These are phyloP conservation scores for Volucella inflata DNA, from an alignment of 2,888 invertebrate genomes.

Conservation along the genomic window DNA sequence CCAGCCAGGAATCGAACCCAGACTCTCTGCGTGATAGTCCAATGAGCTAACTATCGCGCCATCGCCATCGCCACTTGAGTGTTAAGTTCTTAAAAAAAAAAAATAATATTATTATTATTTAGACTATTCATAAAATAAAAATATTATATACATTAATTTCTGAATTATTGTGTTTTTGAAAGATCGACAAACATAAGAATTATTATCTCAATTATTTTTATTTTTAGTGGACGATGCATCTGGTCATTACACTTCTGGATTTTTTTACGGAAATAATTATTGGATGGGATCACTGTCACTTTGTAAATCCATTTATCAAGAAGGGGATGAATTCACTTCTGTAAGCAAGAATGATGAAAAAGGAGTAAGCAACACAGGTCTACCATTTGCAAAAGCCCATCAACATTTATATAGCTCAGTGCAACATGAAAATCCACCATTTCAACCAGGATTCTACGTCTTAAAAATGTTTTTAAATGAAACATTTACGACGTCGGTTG, in stretches of 20 bases:
- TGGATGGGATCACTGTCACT: constrained; percentile 91
- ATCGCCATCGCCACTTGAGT: too few species aligned
- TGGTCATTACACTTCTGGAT: constrained; percentile 90
- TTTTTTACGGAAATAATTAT: constrained; percentile 93
- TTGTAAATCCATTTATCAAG: constrained; percentile 87
- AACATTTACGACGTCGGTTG: constrained; percentile 80
- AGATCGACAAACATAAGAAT: constrained; percentile 20
- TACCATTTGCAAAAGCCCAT: constrained; percentile 82
- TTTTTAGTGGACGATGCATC: constrained; percentile 88
- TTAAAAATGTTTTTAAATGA: constrained; percentile 86
- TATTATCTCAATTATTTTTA: constrained; percentile 28
- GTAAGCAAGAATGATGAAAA: constrained; percentile 79
- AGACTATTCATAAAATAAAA: too few species aligned
- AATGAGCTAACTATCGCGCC: too few species aligned
- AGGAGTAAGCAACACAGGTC: constrained; percentile 77
- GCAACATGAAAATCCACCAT: constrained; percentile 86
- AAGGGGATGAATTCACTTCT: constrained; percentile 79
- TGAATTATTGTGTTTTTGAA: too few species aligned
- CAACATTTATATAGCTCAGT: constrained; percentile 79
- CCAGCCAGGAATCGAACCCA: too few species aligned
- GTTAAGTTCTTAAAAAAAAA: too few species aligned
- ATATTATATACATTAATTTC: too few species aligned
- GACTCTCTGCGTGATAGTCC: too few species aligned
- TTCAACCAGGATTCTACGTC: constrained; percentile 88
- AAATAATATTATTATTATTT: too few species aligned